These are phyloP conservation scores for Lasioglossum albipes DNA, from an alignment of 1,140 invertebrate genomes.

Conservation along the genomic window DNA sequence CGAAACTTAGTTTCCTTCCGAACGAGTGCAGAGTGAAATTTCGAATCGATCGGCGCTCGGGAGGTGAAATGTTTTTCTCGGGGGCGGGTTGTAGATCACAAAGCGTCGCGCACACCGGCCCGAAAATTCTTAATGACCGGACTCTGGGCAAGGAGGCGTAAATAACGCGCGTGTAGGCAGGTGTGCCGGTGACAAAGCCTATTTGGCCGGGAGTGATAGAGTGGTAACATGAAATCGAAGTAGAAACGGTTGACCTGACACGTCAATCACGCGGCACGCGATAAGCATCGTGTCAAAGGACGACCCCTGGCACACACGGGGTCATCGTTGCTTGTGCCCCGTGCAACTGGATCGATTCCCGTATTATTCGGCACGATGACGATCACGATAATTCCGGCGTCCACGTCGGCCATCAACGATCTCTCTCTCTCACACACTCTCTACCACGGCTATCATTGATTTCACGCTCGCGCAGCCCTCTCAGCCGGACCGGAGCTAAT, in stretches of 20 bases:
- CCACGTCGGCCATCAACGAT: slow-evolving; percentile 28
- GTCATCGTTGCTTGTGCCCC: slow-evolving; percentile 41
- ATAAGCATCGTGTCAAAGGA: slow-evolving; percentile 63
- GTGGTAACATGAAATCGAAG: slow-evolving; percentile 34
- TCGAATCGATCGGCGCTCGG: no score
- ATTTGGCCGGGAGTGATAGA: slow-evolving; percentile 34
- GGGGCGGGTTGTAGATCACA: no score
- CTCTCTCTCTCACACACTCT: background rate
- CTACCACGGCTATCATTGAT: slow-evolving; percentile 22
- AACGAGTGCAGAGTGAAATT: no score
- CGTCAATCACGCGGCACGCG: slow-evolving; percentile 50
- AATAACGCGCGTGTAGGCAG: background rate
- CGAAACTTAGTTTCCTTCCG: no score
- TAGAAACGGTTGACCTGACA: slow-evolving; percentile 56
- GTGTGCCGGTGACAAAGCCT: slow-evolving; percentile 17
- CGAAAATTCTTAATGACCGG: background rate
- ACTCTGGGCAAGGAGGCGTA: background rate
- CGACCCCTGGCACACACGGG: slow-evolving; percentile 24
- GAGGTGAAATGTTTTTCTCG: no score
- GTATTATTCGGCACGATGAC: slow-evolving; percentile 51
- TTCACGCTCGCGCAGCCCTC: slow-evolving; percentile 22
- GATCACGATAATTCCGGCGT: slow-evolving; percentile 44
- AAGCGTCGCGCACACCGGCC: no score
- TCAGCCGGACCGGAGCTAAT: slow-evolving; percentile 12
- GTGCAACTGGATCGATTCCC: slow-evolving; percentile 50